Base-by-base conservation (phyloP, 2,797 vertebrate genomes). In the Sardinella longiceps region DNA sequence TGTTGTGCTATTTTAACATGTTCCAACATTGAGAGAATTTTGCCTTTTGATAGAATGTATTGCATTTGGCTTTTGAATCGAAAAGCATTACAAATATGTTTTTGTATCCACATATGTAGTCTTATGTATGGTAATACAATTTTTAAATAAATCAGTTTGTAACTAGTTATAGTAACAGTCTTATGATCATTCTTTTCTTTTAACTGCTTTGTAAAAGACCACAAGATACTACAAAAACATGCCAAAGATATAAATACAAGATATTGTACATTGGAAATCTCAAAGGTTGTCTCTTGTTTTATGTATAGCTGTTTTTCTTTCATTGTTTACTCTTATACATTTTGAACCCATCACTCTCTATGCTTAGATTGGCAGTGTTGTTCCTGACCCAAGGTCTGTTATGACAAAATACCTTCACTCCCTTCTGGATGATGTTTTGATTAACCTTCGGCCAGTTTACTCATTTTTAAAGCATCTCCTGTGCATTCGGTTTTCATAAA, bases 1-100 rank as follows among this genome's bases (percentile, higher is more conserved):
- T 90, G 88, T 82, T 14, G 2, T 84, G 85, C 43, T 84, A 51
- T 74, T 70, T 48, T 86, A 88, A 85, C 85, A 85, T 86, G 83
- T 91, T 89, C 91, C 87, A 86, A 83, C 88, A 91, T 90, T 88
- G 66, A 89, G 86, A 85, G 9, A 80, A 85, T 30, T 50, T 18
- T 50, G 48, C 85, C 88, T 87, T 70, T 85, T 86, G 82, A 88
- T 86, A 28, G 85, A 82, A 81, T 86, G 84, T 88, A 87, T 74
- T 87, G 51, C 87, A 50, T 87, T 89, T 88, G 23, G 53, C 88
- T 88, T 89, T 81, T 87, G 43, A 85, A 80, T 87, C 82, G 25
- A 82, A 56, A 63, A 85, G 82, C 85, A 88, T 82, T 89, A 28
- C 80, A 18, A 82, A 63, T 88, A 74, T 89, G 87, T 33, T 90